phyloP scores from a whole-genome alignment of 2,113 vertebrate species.

The Prionailurus bengalensis region DNA sequence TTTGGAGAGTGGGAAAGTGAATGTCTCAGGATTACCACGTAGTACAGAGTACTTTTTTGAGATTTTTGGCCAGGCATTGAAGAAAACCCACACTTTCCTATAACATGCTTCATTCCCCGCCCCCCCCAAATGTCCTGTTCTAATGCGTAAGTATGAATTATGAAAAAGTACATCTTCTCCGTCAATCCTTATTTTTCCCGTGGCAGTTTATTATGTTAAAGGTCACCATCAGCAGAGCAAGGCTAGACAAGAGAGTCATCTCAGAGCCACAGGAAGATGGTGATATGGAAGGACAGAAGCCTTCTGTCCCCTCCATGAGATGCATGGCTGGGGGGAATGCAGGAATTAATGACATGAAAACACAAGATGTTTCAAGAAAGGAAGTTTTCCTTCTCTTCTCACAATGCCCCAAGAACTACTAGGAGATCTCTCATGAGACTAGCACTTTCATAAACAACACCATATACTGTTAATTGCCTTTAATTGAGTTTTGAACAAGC shows the following conservation, averaged over 20 bases:
- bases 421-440: conserved; percentile 51
- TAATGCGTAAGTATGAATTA: background rate
- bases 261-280: background rate
- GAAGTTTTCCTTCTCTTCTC: background rate
- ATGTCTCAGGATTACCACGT: background rate
- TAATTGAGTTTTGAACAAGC: conserved; percentile 57
- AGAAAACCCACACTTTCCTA: background rate
- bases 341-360: conserved; percentile 31
- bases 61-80: background rate
- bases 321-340: background rate
- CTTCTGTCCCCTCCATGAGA: background rate
- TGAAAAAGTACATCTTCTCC: background rate
- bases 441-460: conserved; percentile 55
- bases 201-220: conserved; percentile 16
- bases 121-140: background rate
- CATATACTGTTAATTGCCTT: conserved; percentile 36
- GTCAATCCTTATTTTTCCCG: conserved; percentile 21
- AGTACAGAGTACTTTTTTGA: background rate
- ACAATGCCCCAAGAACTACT: background rate
- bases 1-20: conserved; percentile 3
- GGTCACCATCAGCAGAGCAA: conserved; percentile 45
- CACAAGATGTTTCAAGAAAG: background rate
- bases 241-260: background rate
- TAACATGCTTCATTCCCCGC: background rate
- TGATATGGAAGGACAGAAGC: background rate